Percentiles rank a stretch among this genome's conserved stretches.
These are phyloP conservation scores for Corythornis madagascariensis DNA, from an alignment of 2,113 vertebrate species.

Conservation along the genomic window DNA sequence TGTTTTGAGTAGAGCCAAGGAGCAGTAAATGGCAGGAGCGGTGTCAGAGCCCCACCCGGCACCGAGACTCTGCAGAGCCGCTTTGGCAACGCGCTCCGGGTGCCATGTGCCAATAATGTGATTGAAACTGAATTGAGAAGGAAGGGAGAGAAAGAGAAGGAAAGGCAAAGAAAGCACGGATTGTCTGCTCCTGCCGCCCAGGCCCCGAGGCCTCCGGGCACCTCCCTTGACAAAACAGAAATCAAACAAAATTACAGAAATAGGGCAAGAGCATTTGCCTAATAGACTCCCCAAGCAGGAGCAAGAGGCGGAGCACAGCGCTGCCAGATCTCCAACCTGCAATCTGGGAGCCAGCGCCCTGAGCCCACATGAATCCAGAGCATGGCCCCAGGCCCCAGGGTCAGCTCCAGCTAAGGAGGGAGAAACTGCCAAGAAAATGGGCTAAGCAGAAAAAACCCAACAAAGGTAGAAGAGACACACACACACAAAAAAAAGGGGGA, in stretches of 20 bases:
- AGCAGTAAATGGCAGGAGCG: neutral
- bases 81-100: slow-evolving; percentile 26
- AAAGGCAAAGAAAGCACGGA: slow-evolving; percentile 60
- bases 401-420: slow-evolving; percentile 24
- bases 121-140: slow-evolving; percentile 50
- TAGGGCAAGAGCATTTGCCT: slow-evolving; percentile 70
- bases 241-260: slow-evolving; percentile 75
- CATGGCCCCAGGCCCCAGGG: slow-evolving; percentile 30
- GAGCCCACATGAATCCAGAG: slow-evolving; percentile 48
- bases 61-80: neutral
- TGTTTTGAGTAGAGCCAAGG: neutral
- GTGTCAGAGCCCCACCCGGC: slow-evolving; percentile 8
- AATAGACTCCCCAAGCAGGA: slow-evolving; percentile 53
- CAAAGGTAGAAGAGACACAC: slow-evolving; percentile 10
- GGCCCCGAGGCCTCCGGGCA: slow-evolving; percentile 70
- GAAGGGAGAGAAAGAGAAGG: slow-evolving; percentile 41
- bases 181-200: slow-evolving; percentile 67
- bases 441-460: neutral
- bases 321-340: slow-evolving; percentile 64
- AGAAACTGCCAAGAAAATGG: slow-evolving; percentile 62
- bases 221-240: slow-evolving; percentile 79
- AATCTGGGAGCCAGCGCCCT: slow-evolving; percentile 46
- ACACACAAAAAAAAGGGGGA: slow-evolving; percentile 1
- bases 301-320: slow-evolving; percentile 1
- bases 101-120: slow-evolving; percentile 47